These are phyloP conservation scores for Eurosta solidaginis DNA, from an alignment of 1,140 invertebrate genomes.

Conservation along the genomic window DNA sequence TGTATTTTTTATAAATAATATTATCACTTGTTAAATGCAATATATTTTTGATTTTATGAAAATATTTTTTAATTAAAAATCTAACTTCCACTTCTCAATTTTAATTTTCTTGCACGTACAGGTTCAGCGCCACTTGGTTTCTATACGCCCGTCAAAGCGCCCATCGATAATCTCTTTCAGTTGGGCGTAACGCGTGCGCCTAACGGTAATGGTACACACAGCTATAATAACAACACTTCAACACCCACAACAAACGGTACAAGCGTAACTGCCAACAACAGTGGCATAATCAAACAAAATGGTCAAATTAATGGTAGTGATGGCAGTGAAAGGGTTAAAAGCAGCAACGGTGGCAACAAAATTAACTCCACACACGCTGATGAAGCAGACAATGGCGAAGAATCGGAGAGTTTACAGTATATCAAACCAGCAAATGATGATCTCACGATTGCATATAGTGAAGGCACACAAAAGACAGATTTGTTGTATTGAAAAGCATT, in stretches of 20 bases:
- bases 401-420: conserved; percentile 54
- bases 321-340: conserved; percentile 31
- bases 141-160: conserved; percentile 69
- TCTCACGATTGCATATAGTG: conserved; percentile 67
- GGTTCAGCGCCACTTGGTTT: conserved; percentile 62
- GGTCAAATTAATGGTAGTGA: conserved; percentile 42
- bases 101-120: conserved; percentile 34
- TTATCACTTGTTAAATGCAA: too few species aligned
- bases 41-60: too few species aligned
- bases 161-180: conserved; percentile 66
- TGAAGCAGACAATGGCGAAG: neutral
- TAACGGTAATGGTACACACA: neutral
- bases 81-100: conserved; percentile 22
- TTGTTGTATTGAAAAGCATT: conserved; percentile 67
- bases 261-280: conserved; percentile 28
- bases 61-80: neutral
- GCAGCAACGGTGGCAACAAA: conserved; percentile 38
- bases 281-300: conserved; percentile 35
- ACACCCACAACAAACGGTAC: conserved; percentile 34
- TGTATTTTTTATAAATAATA: too few species aligned
- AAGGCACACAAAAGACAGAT: conserved; percentile 66
- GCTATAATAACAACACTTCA: conserved; percentile 40
- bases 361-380: conserved; percentile 22
- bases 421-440: conserved; percentile 65
- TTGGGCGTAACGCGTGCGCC: conserved; percentile 66